These are phyloP conservation scores for Thamnophis elegans DNA, from an alignment of 2,797 vertebrate genomes.

Conservation along the genomic window DNA sequence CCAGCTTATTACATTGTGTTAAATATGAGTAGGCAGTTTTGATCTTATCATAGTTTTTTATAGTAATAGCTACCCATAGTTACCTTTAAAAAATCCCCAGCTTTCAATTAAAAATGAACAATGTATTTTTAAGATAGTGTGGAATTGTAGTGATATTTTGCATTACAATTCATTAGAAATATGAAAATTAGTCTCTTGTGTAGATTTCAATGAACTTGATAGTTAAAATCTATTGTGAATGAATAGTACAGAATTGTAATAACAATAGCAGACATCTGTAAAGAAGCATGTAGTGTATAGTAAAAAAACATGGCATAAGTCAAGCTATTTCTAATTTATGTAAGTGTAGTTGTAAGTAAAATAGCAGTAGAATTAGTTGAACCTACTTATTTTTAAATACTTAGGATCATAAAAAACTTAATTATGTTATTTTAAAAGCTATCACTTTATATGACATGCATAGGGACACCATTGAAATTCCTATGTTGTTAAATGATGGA, in stretches of 20 bases:
- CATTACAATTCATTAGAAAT: neutral
- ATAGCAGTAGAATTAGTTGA: no score
- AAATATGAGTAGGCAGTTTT: neutral
- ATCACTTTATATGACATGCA: neutral
- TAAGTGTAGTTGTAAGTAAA: neutral
- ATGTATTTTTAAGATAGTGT: neutral
- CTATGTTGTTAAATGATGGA: neutral
- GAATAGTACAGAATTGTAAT: neutral
- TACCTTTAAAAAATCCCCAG: neutral
- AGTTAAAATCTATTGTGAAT: neutral
- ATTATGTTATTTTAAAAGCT: neutral
- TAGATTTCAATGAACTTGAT: neutral
- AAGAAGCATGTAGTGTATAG: neutral
- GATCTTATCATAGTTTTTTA: neutral
- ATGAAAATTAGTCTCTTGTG: neutral
- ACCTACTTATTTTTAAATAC: neutral
- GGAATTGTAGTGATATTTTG: neutral
- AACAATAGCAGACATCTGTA: neutral
- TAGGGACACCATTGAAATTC: neutral
- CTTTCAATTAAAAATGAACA: neutral
- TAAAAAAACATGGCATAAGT: neutral
- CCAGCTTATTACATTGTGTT: neutral
- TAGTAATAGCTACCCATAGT: neutral
- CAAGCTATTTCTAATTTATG: neutral
- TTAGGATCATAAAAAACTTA: neutral